Conservation (phyloP, 2,888 invertebrate species). For the Cyaniris semiargus region DNA sequence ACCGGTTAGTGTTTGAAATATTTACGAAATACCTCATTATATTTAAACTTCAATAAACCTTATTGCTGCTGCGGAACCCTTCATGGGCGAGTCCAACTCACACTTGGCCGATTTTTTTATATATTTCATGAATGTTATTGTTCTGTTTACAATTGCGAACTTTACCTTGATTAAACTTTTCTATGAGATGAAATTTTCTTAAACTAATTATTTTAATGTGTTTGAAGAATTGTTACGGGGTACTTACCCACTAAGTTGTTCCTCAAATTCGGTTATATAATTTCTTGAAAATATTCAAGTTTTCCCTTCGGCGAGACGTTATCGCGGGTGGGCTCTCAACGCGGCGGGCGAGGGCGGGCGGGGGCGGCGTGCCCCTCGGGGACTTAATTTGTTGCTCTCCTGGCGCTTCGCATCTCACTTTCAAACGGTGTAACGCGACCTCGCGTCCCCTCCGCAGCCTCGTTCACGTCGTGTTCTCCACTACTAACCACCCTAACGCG, state of each 20-base stretch:
- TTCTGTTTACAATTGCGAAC: neutral
- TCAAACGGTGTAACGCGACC: slow-evolving; percentile 79
- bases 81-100: too few species aligned
- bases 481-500: slow-evolving; percentile 39
- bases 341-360: slow-evolving; percentile 50
- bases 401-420: slow-evolving; percentile 79
- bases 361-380: slow-evolving; percentile 69
- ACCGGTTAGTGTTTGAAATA: too few species aligned
- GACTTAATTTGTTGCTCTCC: slow-evolving; percentile 81
- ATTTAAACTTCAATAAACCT: too few species aligned
- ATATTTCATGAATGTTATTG: neutral
- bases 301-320: slow-evolving; percentile 75
- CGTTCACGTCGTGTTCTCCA: slow-evolving; percentile 61
- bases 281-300: slow-evolving; percentile 75
- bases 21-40: too few species aligned
- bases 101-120: too few species aligned
- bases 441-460: slow-evolving; percentile 64
- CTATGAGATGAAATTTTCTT: neutral
- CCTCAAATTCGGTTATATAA: slow-evolving; percentile 70
- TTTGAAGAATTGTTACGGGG: slow-evolving; percentile 54
- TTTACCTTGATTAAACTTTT: neutral
- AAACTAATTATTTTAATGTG: neutral
- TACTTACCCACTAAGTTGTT: slow-evolving; percentile 66
- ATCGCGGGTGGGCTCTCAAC: slow-evolving; percentile 72
- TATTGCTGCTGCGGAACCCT: too few species aligned